A percentile compares a stretch with the other conserved stretches of the same genome.
These are phyloP conservation scores for Benthosema pterotum DNA, from an alignment of 2,797 vertebrate genomes.

Conservation along the genomic window DNA sequence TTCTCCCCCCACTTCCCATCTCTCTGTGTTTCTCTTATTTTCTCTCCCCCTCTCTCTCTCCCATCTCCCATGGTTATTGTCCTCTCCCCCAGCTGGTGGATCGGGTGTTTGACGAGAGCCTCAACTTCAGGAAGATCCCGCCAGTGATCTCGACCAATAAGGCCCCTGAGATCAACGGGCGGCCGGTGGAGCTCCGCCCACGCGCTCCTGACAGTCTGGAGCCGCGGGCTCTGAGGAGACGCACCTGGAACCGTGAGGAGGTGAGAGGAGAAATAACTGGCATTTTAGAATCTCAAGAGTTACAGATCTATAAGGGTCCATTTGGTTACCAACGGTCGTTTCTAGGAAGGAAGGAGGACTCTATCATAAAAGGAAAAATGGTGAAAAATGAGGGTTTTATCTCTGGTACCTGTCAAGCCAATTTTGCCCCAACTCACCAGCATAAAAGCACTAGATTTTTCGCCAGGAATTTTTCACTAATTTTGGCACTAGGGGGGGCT, in stretches of 20 bases:
- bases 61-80: not conserved
- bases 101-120: slow-evolving; percentile 97
- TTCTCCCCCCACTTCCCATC: slow-evolving; percentile 2
- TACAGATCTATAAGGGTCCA: too few relatives aligned
- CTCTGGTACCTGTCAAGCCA: too few relatives aligned
- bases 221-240: slow-evolving; percentile 91
- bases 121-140: slow-evolving; percentile 98
- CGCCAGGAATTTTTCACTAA: too few relatives aligned
- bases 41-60: not conserved
- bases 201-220: slow-evolving; percentile 86
- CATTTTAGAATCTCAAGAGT: too few relatives aligned
- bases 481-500: too few relatives aligned
- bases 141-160: slow-evolving; percentile 87
- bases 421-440: too few relatives aligned
- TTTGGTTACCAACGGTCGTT: too few relatives aligned
- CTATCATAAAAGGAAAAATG: too few relatives aligned
- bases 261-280: slow-evolving; percentile 73
- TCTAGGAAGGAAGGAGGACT: too few relatives aligned
- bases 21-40: not conserved
- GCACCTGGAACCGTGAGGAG: slow-evolving; percentile 98
- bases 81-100: slow-evolving; percentile 87
- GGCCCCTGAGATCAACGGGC: slow-evolving; percentile 88
- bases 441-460: too few relatives aligned
- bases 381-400: too few relatives aligned
- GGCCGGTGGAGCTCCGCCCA: slow-evolving; percentile 85